A percentile compares a stretch with the other conserved stretches of the same genome.
phyloP scores from a whole-genome alignment of 2,888 invertebrate species.

The Drosophila niveifrons region DNA sequence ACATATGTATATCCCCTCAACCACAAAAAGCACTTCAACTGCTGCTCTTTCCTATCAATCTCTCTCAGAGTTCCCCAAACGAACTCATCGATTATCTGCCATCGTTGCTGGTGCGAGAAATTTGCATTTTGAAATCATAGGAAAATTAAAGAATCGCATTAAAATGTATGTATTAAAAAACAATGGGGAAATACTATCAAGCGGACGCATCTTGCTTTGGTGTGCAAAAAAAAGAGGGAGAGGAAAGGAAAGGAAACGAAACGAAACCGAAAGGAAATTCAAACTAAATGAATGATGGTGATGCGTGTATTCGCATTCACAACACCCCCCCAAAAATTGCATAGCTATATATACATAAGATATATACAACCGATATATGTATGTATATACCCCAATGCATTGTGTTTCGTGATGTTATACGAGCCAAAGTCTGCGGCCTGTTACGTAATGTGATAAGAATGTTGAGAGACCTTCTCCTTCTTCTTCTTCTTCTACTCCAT shows the following conservation, averaged over 20 bases:
- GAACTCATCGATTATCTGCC: conserved; percentile 31
- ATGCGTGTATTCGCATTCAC: conserved; percentile 60
- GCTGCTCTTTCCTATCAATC: not conserved
- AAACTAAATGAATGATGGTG: conserved; percentile 53
- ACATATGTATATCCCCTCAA: not conserved
- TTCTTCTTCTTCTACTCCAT: no score
- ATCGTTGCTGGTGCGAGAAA: conserved; percentile 19
- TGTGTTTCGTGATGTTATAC: conserved; percentile 56
- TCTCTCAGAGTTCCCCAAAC: not conserved
- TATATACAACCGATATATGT: conserved; percentile 1
- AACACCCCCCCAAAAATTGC: conserved; percentile 26
- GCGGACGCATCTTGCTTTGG: conserved; percentile 40
- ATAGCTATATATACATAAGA: not conserved
- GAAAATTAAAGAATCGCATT: conserved; percentile 53
- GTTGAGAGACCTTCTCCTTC: conserved; percentile 1
- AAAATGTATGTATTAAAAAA: conserved; percentile 43
- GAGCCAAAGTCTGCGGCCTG: conserved; percentile 78
- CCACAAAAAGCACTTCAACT: not conserved
- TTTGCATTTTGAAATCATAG: conserved; percentile 55
- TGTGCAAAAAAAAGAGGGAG: no score
- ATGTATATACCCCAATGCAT: conserved; percentile 11
- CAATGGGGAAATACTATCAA: conserved; percentile 49
- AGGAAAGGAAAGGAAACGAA: no score
- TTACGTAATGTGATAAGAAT: conserved; percentile 79
- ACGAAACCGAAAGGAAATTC: conserved; percentile 10